A percentile compares a stretch with the other conserved stretches of the same genome.
phyloP scores from a whole-genome alignment of 1,140 invertebrate species.

The Zaprionus inermis region DNA sequence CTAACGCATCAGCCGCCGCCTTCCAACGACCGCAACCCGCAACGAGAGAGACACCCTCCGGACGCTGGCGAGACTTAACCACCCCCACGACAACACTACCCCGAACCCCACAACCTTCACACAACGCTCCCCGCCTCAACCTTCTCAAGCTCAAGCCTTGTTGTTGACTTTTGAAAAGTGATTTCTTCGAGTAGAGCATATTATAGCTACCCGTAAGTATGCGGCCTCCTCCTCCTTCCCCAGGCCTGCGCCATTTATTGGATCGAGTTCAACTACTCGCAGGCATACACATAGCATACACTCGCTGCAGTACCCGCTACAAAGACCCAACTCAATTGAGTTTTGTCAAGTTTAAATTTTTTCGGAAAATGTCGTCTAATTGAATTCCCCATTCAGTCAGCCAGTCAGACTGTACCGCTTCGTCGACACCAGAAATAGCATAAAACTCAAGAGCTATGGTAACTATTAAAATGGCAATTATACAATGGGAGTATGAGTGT shows the following conservation, averaged over 20 bases:
- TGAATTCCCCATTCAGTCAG: constrained; percentile 32
- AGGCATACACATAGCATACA: not conserved
- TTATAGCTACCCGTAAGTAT: constrained; percentile 72
- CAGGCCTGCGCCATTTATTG: constrained; percentile 75
- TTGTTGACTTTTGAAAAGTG: constrained; percentile 83
- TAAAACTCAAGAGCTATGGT: constrained; percentile 35
- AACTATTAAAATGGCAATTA: constrained; percentile 76
- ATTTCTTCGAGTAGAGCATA: constrained; percentile 78
- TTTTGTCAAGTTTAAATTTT: constrained; percentile 22
- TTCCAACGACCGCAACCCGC: constrained; percentile 44
- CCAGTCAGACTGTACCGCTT: not conserved
- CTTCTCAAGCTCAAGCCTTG: constrained; percentile 9
- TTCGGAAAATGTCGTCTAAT: constrained; percentile 41
- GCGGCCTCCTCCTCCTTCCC: not conserved
- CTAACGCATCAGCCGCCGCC: constrained; percentile 43
- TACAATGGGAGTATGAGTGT: constrained; percentile 27
- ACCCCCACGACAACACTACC: constrained; percentile 8
- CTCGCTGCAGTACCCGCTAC: not conserved
- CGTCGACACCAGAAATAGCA: constrained; percentile 33
- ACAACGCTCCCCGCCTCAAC: not conserved
- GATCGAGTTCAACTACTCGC: constrained; percentile 57
- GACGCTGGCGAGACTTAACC: constrained; percentile 24
- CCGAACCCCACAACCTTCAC: not conserved
- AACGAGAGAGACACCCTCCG: constrained; percentile 59
- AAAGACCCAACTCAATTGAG: constrained; percentile 55